phyloP scores from a whole-genome alignment of 2,113 vertebrate species.

The Ranitomeya variabilis region DNA sequence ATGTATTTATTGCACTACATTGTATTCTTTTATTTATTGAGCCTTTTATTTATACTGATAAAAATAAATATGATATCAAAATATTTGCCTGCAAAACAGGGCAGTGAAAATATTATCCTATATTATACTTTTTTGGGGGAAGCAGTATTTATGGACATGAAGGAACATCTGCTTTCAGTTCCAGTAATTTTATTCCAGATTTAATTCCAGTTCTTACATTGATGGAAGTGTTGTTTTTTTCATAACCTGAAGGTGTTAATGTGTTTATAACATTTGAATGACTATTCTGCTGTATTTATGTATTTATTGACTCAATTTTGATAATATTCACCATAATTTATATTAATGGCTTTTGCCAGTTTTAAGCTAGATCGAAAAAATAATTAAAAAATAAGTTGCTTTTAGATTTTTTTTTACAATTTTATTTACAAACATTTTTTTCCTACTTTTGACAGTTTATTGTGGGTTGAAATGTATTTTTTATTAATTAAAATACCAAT shows the following conservation, averaged over 20 bases:
- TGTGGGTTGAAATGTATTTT: not conserved
- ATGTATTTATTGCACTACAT: not conserved
- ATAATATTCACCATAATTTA: not conserved
- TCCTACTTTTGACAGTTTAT: not conserved
- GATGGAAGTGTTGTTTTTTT: not conserved
- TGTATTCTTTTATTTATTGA: not conserved
- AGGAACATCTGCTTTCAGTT: constrained; percentile 17
- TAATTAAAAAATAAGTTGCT: not conserved
- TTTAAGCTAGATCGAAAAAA: not conserved
- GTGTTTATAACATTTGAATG: not conserved
- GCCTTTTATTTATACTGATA: not conserved
- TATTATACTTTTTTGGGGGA: not conserved
- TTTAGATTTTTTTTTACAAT: not conserved
- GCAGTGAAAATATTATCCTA: not conserved
- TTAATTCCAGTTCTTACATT: constrained; percentile 33
- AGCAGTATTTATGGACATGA: not conserved
- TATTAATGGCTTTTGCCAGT: not conserved
- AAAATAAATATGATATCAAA: not conserved
- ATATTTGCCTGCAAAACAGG: not conserved
- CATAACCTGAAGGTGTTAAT: not conserved
- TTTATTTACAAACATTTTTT: not conserved
- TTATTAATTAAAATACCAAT: too few species aligned
- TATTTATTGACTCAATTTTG: not conserved
- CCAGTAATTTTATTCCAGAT: constrained; percentile 23
- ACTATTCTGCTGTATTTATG: too few species aligned